Percentiles rank a stretch among this genome's conserved stretches.
These are phyloP conservation scores for Euura lappo DNA, from an alignment of 1,140 invertebrate species.

Conservation along the genomic window DNA sequence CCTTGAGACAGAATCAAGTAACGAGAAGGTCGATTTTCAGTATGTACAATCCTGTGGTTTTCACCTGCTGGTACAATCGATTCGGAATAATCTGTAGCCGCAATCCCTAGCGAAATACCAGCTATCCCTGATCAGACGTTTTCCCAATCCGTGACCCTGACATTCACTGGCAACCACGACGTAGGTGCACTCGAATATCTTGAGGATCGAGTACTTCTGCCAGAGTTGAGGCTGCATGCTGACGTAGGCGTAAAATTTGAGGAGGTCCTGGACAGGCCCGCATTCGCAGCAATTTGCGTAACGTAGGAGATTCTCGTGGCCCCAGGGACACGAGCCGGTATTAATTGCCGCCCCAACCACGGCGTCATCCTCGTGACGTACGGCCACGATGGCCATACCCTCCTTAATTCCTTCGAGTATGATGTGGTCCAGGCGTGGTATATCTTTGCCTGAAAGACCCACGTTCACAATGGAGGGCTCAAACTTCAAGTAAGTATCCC, in stretches of 20 bases:
- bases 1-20: conserved; percentile 22
- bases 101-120: conserved; percentile 52
- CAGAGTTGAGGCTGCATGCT: conserved; percentile 46
- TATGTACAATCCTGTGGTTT: background rate
- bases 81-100: conserved; percentile 49
- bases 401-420: conserved; percentile 44
- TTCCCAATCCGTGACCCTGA: conserved; percentile 45
- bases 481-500: conserved; percentile 36
- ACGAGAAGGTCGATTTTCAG: conserved; percentile 3
- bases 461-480: conserved; percentile 41
- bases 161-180: conserved; percentile 50
- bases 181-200: conserved; percentile 54
- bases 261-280: conserved; percentile 37
- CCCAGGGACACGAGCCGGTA: conserved; percentile 37
- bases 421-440: conserved; percentile 26
- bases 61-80: conserved; percentile 55
- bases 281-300: conserved; percentile 40
- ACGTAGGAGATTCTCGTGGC: conserved; percentile 40
- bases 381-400: conserved; percentile 53
- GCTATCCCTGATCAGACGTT: conserved; percentile 49
- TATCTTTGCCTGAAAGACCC: conserved; percentile 27
- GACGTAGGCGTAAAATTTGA: conserved; percentile 54
- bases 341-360: conserved; percentile 57
- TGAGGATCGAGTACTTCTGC: conserved; percentile 43
- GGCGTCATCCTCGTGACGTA: conserved; percentile 46